Evolutionary conservation across 2,888 invertebrate genomes (phyloP).

Genomic region (Perdita meconis): DNA sequence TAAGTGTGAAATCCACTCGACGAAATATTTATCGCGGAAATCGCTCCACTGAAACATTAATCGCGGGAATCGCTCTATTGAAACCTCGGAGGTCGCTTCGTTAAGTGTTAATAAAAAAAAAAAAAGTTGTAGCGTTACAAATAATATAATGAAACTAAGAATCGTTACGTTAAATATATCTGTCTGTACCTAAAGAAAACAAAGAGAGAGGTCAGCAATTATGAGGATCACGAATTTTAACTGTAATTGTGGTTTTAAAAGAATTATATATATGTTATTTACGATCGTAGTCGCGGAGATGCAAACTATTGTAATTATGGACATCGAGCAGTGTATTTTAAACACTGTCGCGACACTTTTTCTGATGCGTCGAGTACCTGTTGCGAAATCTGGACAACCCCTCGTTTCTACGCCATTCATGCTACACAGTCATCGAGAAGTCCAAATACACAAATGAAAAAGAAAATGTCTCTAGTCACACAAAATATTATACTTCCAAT

Average conservation of each 20-base stretch:
- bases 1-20: conserved; percentile 45
- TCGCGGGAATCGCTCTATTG: conserved; percentile 62
- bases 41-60: conserved; percentile 44
- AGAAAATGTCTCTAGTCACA: conserved; percentile 53
- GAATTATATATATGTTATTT: conserved; percentile 11
- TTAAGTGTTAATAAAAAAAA: conserved; percentile 37
- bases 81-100: conserved; percentile 48
- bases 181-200: neutral
- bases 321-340: conserved; percentile 29
- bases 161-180: conserved; percentile 47
- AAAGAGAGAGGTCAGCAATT: neutral
- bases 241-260: conserved; percentile 26
- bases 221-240: conserved; percentile 39
- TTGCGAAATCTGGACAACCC: conserved; percentile 48
- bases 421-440: conserved; percentile 55
- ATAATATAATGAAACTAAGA: conserved; percentile 47
- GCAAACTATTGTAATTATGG: conserved; percentile 31
- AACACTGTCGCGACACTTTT: conserved; percentile 27
- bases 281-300: conserved; percentile 7
- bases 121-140: conserved; percentile 49
- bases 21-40: conserved; percentile 45
- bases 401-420: conserved; percentile 60
- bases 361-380: conserved; percentile 61
- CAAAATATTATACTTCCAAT: conserved; percentile 61
- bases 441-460: conserved; percentile 51